Base-by-base conservation (phyloP, 1,140 invertebrate genomes). In the Papilio dardanus region DNA sequence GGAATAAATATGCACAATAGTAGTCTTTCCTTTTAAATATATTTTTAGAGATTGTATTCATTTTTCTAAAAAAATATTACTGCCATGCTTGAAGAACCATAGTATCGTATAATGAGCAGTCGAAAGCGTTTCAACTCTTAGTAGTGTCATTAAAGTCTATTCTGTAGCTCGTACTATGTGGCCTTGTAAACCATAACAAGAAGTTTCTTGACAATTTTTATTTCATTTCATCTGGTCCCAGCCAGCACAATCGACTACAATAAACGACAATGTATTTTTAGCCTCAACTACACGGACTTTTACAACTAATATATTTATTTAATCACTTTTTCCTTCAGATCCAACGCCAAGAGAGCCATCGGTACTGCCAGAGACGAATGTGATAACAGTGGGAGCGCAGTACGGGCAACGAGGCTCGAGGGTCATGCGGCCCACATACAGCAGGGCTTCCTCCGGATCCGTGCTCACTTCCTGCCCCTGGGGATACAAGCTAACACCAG, bases 321-420 rank as follows among this genome's bases (percentile, higher is more conserved):
- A 37, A 37, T 37, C 10, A 37, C 65, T 54, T 19, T 21, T 4
- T 37, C 10, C 7, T 68, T 6, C 3, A 76, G 73, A 66, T 71
- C 21, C 76, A 30, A 19, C 74, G 75, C 31, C 76, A 5, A 69
- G 79, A 65, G 62, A 77, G 1, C 74, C 58, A 1, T 28, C 77
- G 7, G 76, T 80, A 24, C 77, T 79, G 12, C 82, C 83, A 6
- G 79, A 87, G 10, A 77, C 83, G 0, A 88, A 88, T 31, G 82
- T 89, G 21, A 91, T 93, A 71, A 93, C 91, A 0, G 90, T 93
- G 6, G 91, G 91, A 2, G 85, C 91, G 0, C 89, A 91, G 76
- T 92, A 90, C 76, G 91, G 91, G 0, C 84, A 88, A 31, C 83
- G 86, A 2, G 88, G 91, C 0, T 80, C 88, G 0, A 79, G 84